phyloP scores from a whole-genome alignment of 2,888 invertebrate genomes.

The Trimorus sp. region DNA sequence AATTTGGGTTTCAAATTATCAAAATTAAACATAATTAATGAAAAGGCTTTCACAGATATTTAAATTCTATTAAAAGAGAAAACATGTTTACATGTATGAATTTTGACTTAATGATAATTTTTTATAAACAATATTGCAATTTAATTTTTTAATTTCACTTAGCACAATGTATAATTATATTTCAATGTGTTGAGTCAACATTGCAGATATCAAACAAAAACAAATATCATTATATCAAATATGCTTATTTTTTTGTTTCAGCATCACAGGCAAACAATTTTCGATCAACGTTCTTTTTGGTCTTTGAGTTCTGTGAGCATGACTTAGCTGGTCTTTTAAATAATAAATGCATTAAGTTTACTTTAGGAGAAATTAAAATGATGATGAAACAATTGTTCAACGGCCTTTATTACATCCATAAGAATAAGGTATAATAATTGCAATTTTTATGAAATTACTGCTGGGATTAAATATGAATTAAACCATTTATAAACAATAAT shows the following conservation, averaged over 20 bases:
- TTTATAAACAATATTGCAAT: too few species aligned
- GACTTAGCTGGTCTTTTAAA: slow-evolving; percentile 98
- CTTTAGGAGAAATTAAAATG: slow-evolving; percentile 97
- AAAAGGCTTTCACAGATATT: too few species aligned
- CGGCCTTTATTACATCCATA: slow-evolving; percentile 97
- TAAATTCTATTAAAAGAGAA: too few species aligned
- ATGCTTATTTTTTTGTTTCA: not conserved
- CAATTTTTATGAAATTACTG: not conserved
- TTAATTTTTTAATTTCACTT: too few species aligned
- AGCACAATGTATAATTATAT: too few species aligned
- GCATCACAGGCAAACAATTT: slow-evolving; percentile 85
- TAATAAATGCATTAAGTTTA: slow-evolving; percentile 97
- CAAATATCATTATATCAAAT: too few species aligned
- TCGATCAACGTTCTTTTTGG: slow-evolving; percentile 95
- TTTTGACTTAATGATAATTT: too few species aligned
- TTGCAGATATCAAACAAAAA: too few species aligned
- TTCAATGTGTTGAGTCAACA: too few species aligned
- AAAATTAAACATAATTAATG: too few species aligned
- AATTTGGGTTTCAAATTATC: too few species aligned
- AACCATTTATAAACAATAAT: not conserved
- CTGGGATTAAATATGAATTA: not conserved
- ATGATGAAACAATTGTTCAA: slow-evolving; percentile 93
- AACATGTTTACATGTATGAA: too few species aligned
- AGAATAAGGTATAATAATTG: slow-evolving; percentile 87
- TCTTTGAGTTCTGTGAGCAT: slow-evolving; percentile 99